phyloP scores from a whole-genome alignment of 2,888 invertebrate species.

The Himalopsyche anomala region DNA sequence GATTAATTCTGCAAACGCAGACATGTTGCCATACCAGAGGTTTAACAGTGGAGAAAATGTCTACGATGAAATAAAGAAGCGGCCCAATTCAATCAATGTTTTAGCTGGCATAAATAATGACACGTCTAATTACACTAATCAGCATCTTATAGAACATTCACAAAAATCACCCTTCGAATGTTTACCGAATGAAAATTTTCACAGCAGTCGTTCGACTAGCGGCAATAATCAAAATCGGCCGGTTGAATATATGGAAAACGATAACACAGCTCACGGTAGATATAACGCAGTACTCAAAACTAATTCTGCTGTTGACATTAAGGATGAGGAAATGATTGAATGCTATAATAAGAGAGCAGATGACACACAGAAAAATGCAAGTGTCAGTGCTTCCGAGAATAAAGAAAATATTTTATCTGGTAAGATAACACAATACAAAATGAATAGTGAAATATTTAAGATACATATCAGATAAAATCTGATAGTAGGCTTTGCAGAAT shows the following conservation, averaged over 20 bases:
- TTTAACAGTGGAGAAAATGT: slow-evolving; percentile 66
- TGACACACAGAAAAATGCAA: slow-evolving; percentile 41
- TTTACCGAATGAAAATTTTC: neutral
- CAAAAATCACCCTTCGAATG: neutral
- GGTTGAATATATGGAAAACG: neutral
- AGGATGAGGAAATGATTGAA: neutral
- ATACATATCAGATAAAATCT: neutral
- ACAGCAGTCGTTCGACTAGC: neutral
- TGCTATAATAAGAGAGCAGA: slow-evolving; percentile 41
- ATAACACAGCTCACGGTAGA: neutral
- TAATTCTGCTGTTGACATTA: neutral
- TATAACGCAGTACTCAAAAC: neutral
- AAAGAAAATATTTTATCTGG: slow-evolving; percentile 63
- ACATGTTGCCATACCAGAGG: slow-evolving; percentile 67
- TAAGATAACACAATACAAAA: slow-evolving; percentile 64
- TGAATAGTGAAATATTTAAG: too few relatives aligned
- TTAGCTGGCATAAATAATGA: slow-evolving; percentile 68
- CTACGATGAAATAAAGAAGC: slow-evolving; percentile 45
- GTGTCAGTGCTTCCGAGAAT: slow-evolving; percentile 62
- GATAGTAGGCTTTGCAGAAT: too few relatives aligned
- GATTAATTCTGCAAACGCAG: slow-evolving; percentile 66
- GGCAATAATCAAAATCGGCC: neutral
- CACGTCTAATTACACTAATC: neutral
- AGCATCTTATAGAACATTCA: neutral
- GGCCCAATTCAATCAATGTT: slow-evolving; percentile 71